Conservation (phyloP, 2,797 vertebrate genomes). For the Pipistrellus kuhlii region DNA sequence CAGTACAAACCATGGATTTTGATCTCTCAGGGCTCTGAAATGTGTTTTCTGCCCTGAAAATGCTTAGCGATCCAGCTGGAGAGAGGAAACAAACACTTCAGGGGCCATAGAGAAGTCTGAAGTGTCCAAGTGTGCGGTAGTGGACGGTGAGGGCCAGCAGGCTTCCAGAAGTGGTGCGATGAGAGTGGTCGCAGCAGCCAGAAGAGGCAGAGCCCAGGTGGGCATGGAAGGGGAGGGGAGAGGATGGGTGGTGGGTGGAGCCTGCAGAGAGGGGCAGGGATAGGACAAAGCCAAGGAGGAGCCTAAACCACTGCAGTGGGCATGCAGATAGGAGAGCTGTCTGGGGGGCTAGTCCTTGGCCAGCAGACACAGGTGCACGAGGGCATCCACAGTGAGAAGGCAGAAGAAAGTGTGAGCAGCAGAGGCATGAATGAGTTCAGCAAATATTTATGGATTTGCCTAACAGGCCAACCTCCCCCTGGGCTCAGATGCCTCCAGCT, state of each 20-base stretch:
- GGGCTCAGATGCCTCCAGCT: neutral
- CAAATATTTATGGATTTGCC: fast-evolving
- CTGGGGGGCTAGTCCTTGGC: neutral
- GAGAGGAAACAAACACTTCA: neutral
- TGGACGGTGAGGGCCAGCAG: neutral
- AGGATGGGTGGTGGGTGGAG: neutral
- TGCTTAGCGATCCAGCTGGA: neutral
- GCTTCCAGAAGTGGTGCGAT: fast-evolving
- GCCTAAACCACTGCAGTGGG: neutral
- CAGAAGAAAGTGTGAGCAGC: fast-evolving
- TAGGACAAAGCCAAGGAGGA: fast-evolving
- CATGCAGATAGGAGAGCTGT: neutral
- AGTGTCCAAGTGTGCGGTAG: fast-evolving
- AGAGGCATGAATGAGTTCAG: neutral
- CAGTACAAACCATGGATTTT: neutral
- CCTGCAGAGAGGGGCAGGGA: neutral
- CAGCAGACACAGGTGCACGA: neutral
- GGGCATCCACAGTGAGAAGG: fast-evolving
- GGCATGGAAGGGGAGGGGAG: neutral
- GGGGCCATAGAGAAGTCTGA: neutral
- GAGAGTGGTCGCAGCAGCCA: too few species aligned
- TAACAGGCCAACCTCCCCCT: fast-evolving
- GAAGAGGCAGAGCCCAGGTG: neutral
- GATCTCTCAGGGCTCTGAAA: neutral
- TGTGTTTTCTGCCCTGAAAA: neutral